phyloP scores from a whole-genome alignment of 2,888 invertebrate genomes.

The Coremacera marginata region DNA sequence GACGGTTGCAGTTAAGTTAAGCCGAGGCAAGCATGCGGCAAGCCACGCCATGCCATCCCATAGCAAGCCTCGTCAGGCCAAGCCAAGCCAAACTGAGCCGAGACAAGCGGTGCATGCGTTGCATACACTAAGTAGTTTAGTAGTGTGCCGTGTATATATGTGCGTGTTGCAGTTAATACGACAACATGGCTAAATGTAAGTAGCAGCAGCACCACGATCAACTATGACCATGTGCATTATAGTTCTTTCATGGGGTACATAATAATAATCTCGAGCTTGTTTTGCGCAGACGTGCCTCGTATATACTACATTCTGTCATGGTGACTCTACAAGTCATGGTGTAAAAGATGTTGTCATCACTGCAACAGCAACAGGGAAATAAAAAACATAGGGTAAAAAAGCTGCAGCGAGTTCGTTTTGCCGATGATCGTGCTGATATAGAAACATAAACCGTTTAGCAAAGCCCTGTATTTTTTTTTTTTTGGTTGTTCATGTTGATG shows the following conservation, averaged over 20 bases:
- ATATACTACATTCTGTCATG: too few species aligned
- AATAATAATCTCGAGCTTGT: too few species aligned
- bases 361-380: not conserved
- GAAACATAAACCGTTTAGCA: not conserved
- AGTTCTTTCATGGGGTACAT: too few species aligned
- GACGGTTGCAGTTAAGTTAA: constrained; percentile 41
- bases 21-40: not conserved
- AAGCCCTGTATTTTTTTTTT: not conserved
- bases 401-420: not conserved
- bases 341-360: not conserved
- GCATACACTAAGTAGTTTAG: constrained; percentile 27
- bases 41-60: not conserved
- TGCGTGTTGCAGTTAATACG: not conserved
- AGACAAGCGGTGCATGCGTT: constrained; percentile 11
- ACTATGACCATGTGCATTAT: not conserved
- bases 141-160: not conserved
- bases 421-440: not conserved
- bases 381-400: constrained; percentile 18
- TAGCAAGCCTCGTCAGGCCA: not conserved
- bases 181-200: not conserved
- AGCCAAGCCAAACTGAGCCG: not conserved
- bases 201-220: not conserved
- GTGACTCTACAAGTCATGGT: not conserved
- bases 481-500: constrained; percentile 21
- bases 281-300: too few species aligned